Evolutionary conservation across 1,140 invertebrate genomes (phyloP), one percentile per base, ranked within the genome.

Genomic region (Drosophila asahinai): DNA sequence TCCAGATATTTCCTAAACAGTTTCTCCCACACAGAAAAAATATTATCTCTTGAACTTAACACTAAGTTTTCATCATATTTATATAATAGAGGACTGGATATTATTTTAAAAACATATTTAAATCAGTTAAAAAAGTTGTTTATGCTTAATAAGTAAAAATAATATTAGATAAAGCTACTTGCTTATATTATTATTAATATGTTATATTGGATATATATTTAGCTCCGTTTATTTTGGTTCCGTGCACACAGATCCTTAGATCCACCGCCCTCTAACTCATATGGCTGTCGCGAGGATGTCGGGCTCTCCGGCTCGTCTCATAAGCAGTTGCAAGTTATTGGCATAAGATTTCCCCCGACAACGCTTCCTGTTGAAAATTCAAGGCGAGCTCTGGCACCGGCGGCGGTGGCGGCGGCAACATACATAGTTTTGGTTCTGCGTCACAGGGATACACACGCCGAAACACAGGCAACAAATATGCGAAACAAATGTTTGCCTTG

Each of bases 261-360:
- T 51, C 48, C 64, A 75, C 30, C 36, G 43, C 55, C 22, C 45
- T 33, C 49, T 84, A 51, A 19, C 70, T 76, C 80, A 49, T 49
- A 58, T 59, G 33, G 47, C 22, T 76, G 45, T 76, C 62, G 72
- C 52, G 73, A 11, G 17, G 47, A 33, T 59, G 54, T 57, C 48
- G 33, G 38, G 61, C 51, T 58, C 25, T 33, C 48, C 33, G 42
- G 51, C 49, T 87, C 76, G 70, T 68, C 80, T 87, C 84, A 89
- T 89, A 84, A 87, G 84, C 81, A 89, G 84, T 87, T 76, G 84
- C 84, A 89, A 89, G 81, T 89, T 87, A 87, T 87, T 89, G 84
- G 67, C 77, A 48, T 77, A 72, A 87, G 84, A 87, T 87, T 87
- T 87, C 84, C 84, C 84, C 70, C 65, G 83, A 71, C 83, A 70